Evolutionary conservation across 2,888 invertebrate genomes (phyloP).

Genomic region (Meganola albula): DNA sequence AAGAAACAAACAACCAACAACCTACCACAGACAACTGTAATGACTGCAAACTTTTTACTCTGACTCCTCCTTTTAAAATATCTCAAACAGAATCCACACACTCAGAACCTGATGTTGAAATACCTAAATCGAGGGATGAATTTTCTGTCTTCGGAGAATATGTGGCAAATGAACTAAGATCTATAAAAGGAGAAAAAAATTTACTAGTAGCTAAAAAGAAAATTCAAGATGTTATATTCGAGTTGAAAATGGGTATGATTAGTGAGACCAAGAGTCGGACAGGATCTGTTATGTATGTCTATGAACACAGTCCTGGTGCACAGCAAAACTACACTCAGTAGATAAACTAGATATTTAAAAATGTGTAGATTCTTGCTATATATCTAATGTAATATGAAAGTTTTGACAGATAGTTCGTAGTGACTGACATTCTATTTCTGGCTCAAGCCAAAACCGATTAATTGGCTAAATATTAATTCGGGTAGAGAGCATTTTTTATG

Average conservation of each 20-base stretch:
- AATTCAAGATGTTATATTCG: slow-evolving; percentile 79
- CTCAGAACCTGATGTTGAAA: not conserved
- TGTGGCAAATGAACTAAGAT: slow-evolving; percentile 77
- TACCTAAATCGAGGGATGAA: slow-evolving; percentile 63
- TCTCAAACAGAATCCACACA: slow-evolving; percentile 36
- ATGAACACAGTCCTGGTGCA: slow-evolving; percentile 32
- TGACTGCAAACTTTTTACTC: not conserved
- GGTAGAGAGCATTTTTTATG: too few relatives aligned
- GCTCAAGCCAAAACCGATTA: too few relatives aligned
- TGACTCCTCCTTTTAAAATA: slow-evolving; percentile 49
- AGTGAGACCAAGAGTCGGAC: slow-evolving; percentile 49
- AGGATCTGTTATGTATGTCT: slow-evolving; percentile 40
- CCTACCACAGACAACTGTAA: not conserved
- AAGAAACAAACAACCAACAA: not conserved
- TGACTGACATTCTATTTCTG: too few relatives aligned
- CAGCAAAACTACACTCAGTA: slow-evolving; percentile 39
- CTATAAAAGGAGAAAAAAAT: slow-evolving; percentile 74
- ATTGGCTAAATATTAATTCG: too few relatives aligned
- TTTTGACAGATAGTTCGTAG: too few relatives aligned
- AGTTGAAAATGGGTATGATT: slow-evolving; percentile 78
- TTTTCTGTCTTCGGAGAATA: slow-evolving; percentile 79
- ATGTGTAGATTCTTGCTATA: too few relatives aligned
- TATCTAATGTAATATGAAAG: too few relatives aligned
- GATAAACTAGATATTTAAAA: too few relatives aligned
- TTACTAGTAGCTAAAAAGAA: slow-evolving; percentile 77